A percentile compares a stretch with the other conserved stretches of the same genome.
These are phyloP conservation scores for Malthinus seriepunctatus DNA, from an alignment of 2,888 invertebrate genomes.

Conservation along the genomic window DNA sequence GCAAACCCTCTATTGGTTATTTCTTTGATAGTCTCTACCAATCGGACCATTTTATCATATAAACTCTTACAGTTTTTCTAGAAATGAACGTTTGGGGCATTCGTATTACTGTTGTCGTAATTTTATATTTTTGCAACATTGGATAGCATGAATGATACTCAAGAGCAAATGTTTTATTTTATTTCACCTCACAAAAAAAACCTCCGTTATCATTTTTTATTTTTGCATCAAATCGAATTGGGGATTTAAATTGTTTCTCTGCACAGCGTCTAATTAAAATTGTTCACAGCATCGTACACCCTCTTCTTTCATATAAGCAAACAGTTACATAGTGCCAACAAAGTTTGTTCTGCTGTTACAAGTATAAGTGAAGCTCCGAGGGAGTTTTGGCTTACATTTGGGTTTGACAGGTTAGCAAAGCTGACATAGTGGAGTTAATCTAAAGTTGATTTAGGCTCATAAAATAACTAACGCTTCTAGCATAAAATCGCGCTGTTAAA, in stretches of 20 bases:
- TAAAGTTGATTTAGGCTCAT: constrained; percentile 27
- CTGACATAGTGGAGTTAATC: constrained; percentile 22
- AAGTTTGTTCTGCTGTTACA: constrained; percentile 17
- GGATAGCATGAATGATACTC: neutral
- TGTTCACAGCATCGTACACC: constrained; percentile 8
- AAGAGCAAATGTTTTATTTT: neutral
- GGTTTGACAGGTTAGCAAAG: constrained; percentile 26
- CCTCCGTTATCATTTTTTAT: neutral
- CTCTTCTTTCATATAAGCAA: constrained; percentile 5
- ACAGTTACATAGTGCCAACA: constrained; percentile 13
- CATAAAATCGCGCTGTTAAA: neutral
- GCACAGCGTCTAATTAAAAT: constrained; percentile 12
- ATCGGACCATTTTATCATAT: constrained; percentile 32
- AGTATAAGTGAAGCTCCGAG: constrained; percentile 8
- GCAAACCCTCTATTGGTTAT: constrained; percentile 32
- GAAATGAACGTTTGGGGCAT: constrained; percentile 25
- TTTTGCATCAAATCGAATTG: too few species aligned
- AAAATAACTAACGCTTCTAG: constrained; percentile 6
- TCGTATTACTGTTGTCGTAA: constrained; percentile 20
- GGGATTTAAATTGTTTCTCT: too few species aligned
- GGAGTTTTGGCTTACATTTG: constrained; percentile 21
- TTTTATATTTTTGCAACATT: constrained; percentile 16
- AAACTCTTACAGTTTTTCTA: constrained; percentile 31
- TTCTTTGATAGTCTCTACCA: constrained; percentile 32
- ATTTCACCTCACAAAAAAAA: neutral